Percentiles rank a stretch among this genome's conserved stretches.
Conservation (phyloP, 37 sponge, comb jelly and placozoan genomes). For the Spongilla lacustris region DNA sequence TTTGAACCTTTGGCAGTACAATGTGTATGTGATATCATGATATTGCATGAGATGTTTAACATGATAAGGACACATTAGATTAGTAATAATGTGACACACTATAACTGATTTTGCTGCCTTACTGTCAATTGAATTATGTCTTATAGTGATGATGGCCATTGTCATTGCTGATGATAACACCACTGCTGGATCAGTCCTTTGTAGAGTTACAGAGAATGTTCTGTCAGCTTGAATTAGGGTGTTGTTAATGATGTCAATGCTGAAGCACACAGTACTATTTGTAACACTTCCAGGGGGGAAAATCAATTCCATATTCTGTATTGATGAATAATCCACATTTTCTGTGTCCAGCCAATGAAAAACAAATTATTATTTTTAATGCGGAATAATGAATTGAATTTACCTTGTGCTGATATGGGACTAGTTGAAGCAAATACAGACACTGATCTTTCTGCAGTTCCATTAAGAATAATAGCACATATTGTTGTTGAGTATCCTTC, state of each 20-base stretch:
- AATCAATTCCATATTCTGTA: neutral
- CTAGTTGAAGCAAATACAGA: neutral
- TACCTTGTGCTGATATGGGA: neutral
- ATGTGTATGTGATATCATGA: too few species aligned
- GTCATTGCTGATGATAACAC: neutral
- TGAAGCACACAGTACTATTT: neutral
- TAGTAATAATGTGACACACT: too few species aligned
- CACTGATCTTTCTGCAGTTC: neutral
- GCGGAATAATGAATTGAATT: neutral
- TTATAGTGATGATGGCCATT: too few species aligned
- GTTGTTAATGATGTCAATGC: neutral
- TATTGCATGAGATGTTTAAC: too few species aligned
- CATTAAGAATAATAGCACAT: neutral
- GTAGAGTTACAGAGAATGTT: neutral
- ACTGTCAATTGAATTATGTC: neutral
- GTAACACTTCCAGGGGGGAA: neutral
- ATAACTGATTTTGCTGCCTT: too few species aligned
- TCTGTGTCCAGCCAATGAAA: neutral
- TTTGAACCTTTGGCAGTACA: too few species aligned
- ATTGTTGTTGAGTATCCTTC: neutral
- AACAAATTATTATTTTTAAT: too few species aligned
- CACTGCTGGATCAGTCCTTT: neutral
- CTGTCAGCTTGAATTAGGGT: neutral
- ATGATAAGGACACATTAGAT: too few species aligned
- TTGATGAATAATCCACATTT: neutral